Evolutionary conservation across 1,140 invertebrate genomes (phyloP).

Genomic region (Saccostrea echinata): DNA sequence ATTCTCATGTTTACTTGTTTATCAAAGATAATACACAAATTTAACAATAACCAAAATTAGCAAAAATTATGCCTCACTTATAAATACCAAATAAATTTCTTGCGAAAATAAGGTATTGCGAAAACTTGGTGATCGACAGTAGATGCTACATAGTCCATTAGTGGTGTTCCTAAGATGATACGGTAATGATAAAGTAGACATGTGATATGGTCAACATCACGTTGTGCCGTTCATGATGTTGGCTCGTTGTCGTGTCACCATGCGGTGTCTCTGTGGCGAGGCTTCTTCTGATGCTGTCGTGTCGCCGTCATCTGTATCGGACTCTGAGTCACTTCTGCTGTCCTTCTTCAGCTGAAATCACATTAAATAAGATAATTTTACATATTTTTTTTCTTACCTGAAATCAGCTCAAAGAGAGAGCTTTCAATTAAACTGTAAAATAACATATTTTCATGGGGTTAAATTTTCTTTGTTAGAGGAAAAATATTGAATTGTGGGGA

Average conservation of each 20-base stretch:
- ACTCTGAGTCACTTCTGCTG: not conserved
- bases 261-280: not conserved
- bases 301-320: not conserved
- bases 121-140: too few relatives aligned
- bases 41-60: too few relatives aligned
- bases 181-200: not conserved
- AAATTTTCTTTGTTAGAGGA: too few relatives aligned
- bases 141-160: not conserved
- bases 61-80: too few relatives aligned
- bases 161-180: not conserved
- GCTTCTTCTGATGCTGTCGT: not conserved
- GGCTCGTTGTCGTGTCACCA: not conserved
- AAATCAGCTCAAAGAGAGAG: too few relatives aligned
- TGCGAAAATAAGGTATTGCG: too few relatives aligned
- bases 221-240: not conserved
- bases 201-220: not conserved
- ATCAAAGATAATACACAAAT: too few relatives aligned
- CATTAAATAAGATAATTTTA: not conserved
- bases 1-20: too few relatives aligned
- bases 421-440: too few relatives aligned
- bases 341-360: not conserved
- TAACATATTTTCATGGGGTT: too few relatives aligned
- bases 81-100: too few relatives aligned
- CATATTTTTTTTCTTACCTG: not conserved
- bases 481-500: too few relatives aligned